Conservation (phyloP, 2,113 vertebrate genomes). For the Hemiprocne comata region DNA sequence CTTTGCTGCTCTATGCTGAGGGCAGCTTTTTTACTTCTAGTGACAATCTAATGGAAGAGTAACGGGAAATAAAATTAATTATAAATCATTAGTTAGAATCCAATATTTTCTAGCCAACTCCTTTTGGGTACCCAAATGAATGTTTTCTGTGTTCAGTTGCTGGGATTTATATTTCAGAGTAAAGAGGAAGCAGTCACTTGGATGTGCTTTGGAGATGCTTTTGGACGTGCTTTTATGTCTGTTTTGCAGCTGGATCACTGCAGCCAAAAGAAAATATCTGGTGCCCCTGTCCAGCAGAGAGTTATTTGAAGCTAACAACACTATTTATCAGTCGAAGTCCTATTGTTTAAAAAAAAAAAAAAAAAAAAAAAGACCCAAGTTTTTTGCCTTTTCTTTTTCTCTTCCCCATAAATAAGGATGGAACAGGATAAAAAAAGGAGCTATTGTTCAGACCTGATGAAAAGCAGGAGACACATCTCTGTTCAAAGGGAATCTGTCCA, state of each 20-base stretch:
- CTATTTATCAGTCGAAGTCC: background rate
- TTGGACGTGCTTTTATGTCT: background rate
- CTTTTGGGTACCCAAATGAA: background rate
- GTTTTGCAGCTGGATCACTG: background rate
- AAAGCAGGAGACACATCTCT: constrained; percentile 15
- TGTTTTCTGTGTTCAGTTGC: background rate
- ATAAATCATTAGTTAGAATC: background rate
- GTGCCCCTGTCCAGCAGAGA: background rate
- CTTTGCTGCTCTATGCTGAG: background rate
- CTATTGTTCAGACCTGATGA: constrained; percentile 12
- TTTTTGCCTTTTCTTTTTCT: background rate
- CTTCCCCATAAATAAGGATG: background rate
- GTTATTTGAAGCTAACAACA: background rate
- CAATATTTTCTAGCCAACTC: background rate
- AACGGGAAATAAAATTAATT: background rate
- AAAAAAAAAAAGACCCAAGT: background rate
- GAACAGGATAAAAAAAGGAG: background rate
- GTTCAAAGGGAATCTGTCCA: constrained; percentile 32
- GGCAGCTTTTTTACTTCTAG: background rate
- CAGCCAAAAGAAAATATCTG: background rate
- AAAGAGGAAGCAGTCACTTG: background rate
- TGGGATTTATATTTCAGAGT: background rate
- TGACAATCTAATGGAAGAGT: background rate
- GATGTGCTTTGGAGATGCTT: background rate
- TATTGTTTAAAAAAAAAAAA: background rate